Conservation (phyloP, 2,113 vertebrate genomes). For the Chlorodrepanis virens region DNA sequence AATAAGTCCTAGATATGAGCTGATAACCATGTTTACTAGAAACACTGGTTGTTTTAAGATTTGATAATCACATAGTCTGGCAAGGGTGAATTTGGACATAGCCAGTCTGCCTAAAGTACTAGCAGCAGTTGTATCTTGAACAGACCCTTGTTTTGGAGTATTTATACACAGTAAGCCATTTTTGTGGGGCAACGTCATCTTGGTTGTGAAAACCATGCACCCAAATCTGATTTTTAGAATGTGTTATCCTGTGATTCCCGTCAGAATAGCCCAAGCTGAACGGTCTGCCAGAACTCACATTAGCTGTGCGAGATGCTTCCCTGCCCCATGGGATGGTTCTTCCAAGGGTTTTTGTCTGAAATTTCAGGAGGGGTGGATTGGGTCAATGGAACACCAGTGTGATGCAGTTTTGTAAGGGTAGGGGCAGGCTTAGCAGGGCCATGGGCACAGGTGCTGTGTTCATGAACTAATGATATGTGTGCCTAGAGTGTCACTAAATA, state of each 20-base stretch:
- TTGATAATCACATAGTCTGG: not conserved
- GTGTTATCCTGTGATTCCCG: not conserved
- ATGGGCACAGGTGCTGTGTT: not conserved
- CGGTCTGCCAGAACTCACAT: rapidly evolving
- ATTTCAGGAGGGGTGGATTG: not conserved
- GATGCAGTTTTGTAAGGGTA: not conserved
- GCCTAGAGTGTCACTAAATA: not conserved
- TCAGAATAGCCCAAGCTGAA: not conserved
- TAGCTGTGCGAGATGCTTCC: not conserved
- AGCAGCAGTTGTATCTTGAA: not conserved
- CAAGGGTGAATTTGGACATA: not conserved
- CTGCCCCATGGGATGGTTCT: not conserved
- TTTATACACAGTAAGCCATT: not conserved
- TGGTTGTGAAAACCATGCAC: not conserved
- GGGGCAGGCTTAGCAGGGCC: not conserved
- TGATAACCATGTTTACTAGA: not conserved
- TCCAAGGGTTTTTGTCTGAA: not conserved
- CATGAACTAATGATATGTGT: not conserved
- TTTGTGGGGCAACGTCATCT: not conserved
- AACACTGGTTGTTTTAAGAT: not conserved
- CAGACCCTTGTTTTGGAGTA: not conserved
- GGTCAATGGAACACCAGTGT: not conserved
- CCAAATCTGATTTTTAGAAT: not conserved
- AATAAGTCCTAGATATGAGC: constrained; percentile 12
- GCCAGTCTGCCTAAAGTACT: not conserved